Conservation (phyloP, 1,140 invertebrate genomes). For the Piezodorus guildinii region DNA sequence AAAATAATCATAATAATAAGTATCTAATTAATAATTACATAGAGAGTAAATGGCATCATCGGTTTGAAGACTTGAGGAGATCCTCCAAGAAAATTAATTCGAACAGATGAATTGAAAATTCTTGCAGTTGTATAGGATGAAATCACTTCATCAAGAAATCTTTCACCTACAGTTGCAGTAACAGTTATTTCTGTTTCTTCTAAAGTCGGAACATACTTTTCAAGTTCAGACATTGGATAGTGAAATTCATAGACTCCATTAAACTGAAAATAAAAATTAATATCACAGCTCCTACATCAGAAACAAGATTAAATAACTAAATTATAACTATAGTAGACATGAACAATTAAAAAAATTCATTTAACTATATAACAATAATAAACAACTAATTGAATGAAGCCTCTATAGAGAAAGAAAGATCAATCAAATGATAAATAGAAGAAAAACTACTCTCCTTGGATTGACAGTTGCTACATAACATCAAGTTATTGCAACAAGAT, state of each 20-base stretch:
- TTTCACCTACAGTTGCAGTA: slow-evolving; percentile 77
- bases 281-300: no score
- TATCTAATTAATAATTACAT: slow-evolving; percentile 43
- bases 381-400: no score
- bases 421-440: no score
- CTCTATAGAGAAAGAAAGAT: no score
- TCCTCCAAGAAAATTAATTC: slow-evolving; percentile 74
- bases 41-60: slow-evolving; percentile 69
- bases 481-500: no score
- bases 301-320: no score
- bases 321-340: no score
- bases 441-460: no score
- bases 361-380: no score
- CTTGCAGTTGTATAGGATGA: slow-evolving; percentile 76
- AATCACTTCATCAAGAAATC: slow-evolving; percentile 73
- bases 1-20: no score
- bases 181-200: slow-evolving; percentile 78
- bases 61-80: slow-evolving; percentile 89
- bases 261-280: slow-evolving; percentile 47
- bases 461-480: no score
- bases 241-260: slow-evolving; percentile 74
- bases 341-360: no score
- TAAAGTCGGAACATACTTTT: slow-evolving; percentile 48
- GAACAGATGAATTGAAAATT: slow-evolving; percentile 74
- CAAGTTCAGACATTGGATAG: slow-evolving; percentile 69